Evolutionary conservation across 2,888 invertebrate species (phyloP).

Genomic region (Meliscaeva auricollis): DNA sequence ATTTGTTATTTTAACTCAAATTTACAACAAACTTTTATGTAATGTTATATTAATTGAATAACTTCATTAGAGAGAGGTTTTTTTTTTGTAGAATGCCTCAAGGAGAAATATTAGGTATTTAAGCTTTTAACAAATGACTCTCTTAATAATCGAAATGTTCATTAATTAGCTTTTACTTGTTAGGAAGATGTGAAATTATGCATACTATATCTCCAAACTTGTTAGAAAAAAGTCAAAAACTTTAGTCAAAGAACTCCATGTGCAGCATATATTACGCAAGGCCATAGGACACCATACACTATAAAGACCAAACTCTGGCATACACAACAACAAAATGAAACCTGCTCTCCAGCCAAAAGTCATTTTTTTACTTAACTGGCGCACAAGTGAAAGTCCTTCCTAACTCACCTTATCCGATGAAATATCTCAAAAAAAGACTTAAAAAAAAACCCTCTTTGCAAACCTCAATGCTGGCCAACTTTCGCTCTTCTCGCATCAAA

Average conservation of each 20-base stretch:
- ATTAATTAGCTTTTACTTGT: not conserved
- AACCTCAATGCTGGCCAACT: conserved; percentile 44
- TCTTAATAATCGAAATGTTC: too few relatives aligned
- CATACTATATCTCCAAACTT: too few relatives aligned
- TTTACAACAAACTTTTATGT: conserved; percentile 53
- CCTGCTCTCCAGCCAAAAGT: conserved; percentile 39
- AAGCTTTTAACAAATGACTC: too few relatives aligned
- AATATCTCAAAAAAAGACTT: not conserved
- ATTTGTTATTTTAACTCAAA: conserved; percentile 53
- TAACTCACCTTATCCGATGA: conserved; percentile 59
- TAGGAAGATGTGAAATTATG: not conserved
- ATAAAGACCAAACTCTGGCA: not conserved
- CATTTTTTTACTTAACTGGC: conserved; percentile 25
- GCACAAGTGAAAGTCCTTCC: conserved; percentile 74
- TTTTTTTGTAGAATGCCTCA: not conserved
- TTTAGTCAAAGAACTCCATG: too few relatives aligned
- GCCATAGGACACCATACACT: conserved; percentile 24
- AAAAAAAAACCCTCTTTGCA: conserved; percentile 6
- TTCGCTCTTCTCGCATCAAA: conserved; percentile 72
- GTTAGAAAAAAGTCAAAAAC: too few relatives aligned
- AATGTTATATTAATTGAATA: conserved; percentile 61
- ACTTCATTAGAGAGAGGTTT: conserved; percentile 39
- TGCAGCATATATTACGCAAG: conserved; percentile 25
- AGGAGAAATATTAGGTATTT: not conserved
- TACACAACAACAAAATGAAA: conserved; percentile 15